Base-by-base conservation (phyloP, 2,113 vertebrate genomes). In the Alethe diademata region DNA sequence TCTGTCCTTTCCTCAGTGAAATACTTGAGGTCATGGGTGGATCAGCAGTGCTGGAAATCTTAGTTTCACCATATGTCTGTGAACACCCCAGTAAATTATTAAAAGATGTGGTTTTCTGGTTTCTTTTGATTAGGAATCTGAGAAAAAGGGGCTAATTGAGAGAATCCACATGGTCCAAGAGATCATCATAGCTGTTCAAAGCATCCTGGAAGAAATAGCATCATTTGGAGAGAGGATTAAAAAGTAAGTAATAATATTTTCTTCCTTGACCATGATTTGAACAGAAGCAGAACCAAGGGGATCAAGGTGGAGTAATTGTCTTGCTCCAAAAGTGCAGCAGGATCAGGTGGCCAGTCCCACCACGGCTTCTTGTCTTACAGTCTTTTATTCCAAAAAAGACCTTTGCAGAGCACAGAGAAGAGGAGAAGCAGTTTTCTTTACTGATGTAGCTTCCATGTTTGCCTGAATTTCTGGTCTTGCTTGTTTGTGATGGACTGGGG, bases 91-190 rank as follows among this genome's bases (percentile, higher is more conserved):
- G 13, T 12, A 90, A 78, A 74, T 74, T 64, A 40, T 42, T 54
- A 35, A 40, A 84, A 16, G 6, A 19, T 78, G n/a, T 65, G 5
- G 14, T 82, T 95, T 25, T 96, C 18, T 28, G 48, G 76, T 92
- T 36, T 95, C 20, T 96, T 45, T 94, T 65, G 40, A 73, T 75
- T 66, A 99, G 99, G 99, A 99, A 95, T 97, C 98, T 5, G 99
- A 98, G 76, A 99, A 98, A 97, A 99, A 98, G 91, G 99, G 99
- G 33, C 95, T 99, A 91, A 99, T 99, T 96, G 99, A 99, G 48
- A 99, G 99, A 97, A 98, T 99, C 95, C 98, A 99, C 88, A 99
- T 99, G 99, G 98, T 99, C 60, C 99, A 99, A 72, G 99, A 99
- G 83, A 98, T 99, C 85, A 98, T 99, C 36, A 97, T 99, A 92